phyloP scores from a whole-genome alignment of 2,113 vertebrate genomes.

The Dipodomys merriami region DNA sequence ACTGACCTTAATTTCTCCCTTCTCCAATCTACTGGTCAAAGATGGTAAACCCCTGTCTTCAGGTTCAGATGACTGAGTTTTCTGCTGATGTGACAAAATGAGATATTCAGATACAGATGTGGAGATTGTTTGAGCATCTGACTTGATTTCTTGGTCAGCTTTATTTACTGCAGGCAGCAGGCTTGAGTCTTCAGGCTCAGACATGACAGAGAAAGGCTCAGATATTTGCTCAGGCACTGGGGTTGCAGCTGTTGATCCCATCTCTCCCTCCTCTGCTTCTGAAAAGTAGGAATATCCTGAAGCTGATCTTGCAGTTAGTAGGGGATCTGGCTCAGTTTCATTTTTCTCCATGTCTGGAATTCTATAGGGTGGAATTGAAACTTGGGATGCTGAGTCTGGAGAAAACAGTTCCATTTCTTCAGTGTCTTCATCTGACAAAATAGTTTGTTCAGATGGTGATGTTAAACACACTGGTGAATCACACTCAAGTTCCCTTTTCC shows the following conservation, averaged over 20 bases:
- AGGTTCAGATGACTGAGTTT: constrained; percentile 19
- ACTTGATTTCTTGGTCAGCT: constrained; percentile 14
- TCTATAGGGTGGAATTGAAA: constrained; percentile 70
- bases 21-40: constrained; percentile 26
- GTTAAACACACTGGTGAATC: constrained; percentile 69
- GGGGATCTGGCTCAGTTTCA: constrained; percentile 6
- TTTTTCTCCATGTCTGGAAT: constrained; percentile 49
- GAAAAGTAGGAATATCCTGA: constrained; percentile 50
- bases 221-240: constrained; percentile 32
- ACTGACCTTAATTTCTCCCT: constrained; percentile 32
- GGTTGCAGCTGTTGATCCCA: background rate
- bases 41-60: background rate
- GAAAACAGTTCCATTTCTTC: constrained; percentile 78
- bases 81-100: constrained; percentile 53
- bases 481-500: constrained; percentile 68
- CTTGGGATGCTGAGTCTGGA: constrained; percentile 75
- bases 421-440: constrained; percentile 78
- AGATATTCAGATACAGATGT: constrained; percentile 73
- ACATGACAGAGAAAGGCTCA: too few relatives aligned
- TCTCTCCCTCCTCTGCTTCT: constrained; percentile 57
- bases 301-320: constrained; percentile 27
- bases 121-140: constrained; percentile 40
- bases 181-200: background rate
- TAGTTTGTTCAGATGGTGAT: constrained; percentile 70
- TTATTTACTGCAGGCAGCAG: background rate